Evolutionary conservation across 1,140 invertebrate genomes (phyloP), one percentile per base, ranked within the genome.

Genomic region (Phocides pigmalion): DNA sequence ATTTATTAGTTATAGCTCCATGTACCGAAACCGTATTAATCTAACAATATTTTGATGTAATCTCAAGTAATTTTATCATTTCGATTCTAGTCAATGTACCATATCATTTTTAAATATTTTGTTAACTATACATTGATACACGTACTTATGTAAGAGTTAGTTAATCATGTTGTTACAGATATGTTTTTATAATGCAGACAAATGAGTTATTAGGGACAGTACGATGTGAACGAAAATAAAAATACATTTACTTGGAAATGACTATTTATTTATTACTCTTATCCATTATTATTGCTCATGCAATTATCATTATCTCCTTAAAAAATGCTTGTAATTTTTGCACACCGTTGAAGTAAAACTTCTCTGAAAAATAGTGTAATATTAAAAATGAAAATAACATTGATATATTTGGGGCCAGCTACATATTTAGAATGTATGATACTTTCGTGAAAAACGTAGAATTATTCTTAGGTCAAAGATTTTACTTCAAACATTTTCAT

Each of bases 191-290:
- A 87, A 82, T 79, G 70, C 74, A 85, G 82, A 81, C 80, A 85
- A 88, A 88, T 82, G 82, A 83, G 84, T 87, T 83, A 81, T 82
- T 89, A 90, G 88, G 75, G 68, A 82, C 82, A 84, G 82, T 90
- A 87, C 66, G 82, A 90, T 89, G 88, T 90, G 85, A 87, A 87
- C 70, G 81, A 85, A 85, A 87, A 87, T 84, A 87, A 87, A 87
- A 87, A 87, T 70, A 82, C 79, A 89, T 87, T 88, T 88, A 90
- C 78, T 86, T 89, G 82, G 81, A 44, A 20, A 12, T 39, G 8
- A 12, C 11, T 37, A 12, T 44, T 49, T 37, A 64, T 50, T 54
- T 62, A n/a, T n/a, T n/a, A n/a, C 14, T 73, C 65, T 80, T 75
- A 69, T 75, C 69, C 58, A 20, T 11, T 28, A 50, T 41, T 54